These are phyloP conservation scores for Operophtera brumata DNA, from an alignment of 2,888 invertebrate species.

Conservation along the genomic window DNA sequence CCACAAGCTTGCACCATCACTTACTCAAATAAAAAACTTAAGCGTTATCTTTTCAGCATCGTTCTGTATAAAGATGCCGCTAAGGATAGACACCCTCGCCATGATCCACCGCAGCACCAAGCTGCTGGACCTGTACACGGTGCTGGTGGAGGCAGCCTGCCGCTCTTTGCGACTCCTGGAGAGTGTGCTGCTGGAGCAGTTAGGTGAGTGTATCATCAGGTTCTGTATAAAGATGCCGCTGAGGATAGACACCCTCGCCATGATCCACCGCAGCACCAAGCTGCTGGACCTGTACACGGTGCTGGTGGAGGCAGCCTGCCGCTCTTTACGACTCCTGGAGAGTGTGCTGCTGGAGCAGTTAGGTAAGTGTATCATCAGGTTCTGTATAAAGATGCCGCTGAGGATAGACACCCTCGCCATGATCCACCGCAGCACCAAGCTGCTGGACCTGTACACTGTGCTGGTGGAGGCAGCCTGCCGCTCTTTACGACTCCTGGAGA, in stretches of 20 bases:
- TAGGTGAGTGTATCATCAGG: slow-evolving; percentile 66
- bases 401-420: slow-evolving; percentile 87
- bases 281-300: slow-evolving; percentile 85
- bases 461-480: slow-evolving; percentile 88
- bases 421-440: slow-evolving; percentile 83
- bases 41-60: slow-evolving; percentile 50
- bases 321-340: slow-evolving; percentile 84
- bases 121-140: slow-evolving; percentile 84
- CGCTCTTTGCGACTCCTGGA: slow-evolving; percentile 85
- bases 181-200: slow-evolving; percentile 80
- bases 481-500: slow-evolving; percentile 84
- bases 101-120: slow-evolving; percentile 84
- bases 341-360: slow-evolving; percentile 82
- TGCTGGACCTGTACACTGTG: slow-evolving; percentile 85
- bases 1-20: too few species aligned
- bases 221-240: slow-evolving; percentile 82
- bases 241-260: slow-evolving; percentile 85
- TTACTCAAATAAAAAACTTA: too few species aligned
- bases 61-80: slow-evolving; percentile 80
- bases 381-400: slow-evolving; percentile 81
- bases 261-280: slow-evolving; percentile 84
- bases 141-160: slow-evolving; percentile 87
- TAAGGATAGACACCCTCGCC: slow-evolving; percentile 86
- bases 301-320: slow-evolving; percentile 87
- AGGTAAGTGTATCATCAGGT: slow-evolving; percentile 60